Evolutionary conservation across 2,888 invertebrate genomes (phyloP).

Genomic region (Plagodis pulveraria): DNA sequence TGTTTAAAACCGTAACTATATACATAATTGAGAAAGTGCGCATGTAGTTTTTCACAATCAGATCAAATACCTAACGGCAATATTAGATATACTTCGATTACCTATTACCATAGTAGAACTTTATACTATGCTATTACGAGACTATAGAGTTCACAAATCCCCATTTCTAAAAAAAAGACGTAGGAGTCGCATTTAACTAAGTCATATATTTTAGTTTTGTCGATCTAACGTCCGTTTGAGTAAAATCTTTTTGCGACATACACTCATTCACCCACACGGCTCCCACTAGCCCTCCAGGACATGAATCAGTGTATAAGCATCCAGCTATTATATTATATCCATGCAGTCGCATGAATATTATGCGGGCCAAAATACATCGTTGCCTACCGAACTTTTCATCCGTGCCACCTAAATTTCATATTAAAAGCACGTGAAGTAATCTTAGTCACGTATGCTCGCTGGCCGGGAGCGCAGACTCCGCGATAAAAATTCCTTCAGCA

Average conservation of each 20-base stretch:
- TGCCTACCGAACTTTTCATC: conserved; percentile 58
- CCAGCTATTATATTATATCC: conserved; percentile 52
- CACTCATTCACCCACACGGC: no score
- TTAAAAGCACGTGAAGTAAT: conserved; percentile 66
- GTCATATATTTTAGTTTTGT: no score
- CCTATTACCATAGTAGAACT: no score
- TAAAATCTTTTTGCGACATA: no score
- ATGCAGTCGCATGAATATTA: conserved; percentile 49
- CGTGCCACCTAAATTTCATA: conserved; percentile 74
- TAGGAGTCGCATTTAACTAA: no score
- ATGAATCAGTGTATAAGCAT: conserved; percentile 37
- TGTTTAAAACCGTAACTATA: no score
- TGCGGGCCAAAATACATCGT: conserved; percentile 72
- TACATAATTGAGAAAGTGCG: no score
- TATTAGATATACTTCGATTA: no score
- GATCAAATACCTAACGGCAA: background rate
- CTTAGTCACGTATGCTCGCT: conserved; percentile 75
- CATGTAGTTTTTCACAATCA: no score
- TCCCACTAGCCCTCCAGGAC: conserved; percentile 22
- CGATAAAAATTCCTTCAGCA: conserved; percentile 64
- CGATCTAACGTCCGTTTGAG: no score
- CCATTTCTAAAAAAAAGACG: background rate
- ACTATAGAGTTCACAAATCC: no score
- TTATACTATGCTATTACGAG: no score
- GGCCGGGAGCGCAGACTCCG: conserved; percentile 68